phyloP scores from a whole-genome alignment of 2,797 vertebrate genomes.

The Hoplostethus atlanticus region DNA sequence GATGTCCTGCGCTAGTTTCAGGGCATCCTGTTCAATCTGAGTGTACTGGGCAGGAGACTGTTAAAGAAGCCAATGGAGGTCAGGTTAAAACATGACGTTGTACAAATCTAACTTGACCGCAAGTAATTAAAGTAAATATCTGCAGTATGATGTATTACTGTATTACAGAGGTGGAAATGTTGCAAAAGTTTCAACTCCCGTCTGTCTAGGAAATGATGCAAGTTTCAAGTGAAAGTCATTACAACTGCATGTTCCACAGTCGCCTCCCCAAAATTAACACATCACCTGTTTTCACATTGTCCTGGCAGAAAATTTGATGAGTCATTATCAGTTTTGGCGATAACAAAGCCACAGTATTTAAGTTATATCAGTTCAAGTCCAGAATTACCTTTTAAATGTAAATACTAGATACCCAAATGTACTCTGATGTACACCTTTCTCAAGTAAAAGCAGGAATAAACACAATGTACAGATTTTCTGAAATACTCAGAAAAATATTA shows the following conservation, averaged over 20 bases:
- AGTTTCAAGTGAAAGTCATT: no score
- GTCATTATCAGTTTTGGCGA: no score
- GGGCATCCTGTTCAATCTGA: constrained; percentile 91
- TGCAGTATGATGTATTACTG: background rate
- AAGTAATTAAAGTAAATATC: no score
- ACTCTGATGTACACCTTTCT: background rate
- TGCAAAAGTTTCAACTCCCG: no score
- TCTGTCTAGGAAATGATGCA: no score
- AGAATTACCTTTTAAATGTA: background rate
- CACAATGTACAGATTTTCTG: background rate
- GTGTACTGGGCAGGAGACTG: constrained; percentile 92
- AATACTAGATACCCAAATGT: background rate
- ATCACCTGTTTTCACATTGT: background rate
- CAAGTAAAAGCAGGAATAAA: background rate
- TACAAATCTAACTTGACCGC: no score
- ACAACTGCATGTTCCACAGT: background rate
- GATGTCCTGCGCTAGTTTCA: constrained; percentile 93
- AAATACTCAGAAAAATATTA: background rate
- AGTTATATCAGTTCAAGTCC: background rate
- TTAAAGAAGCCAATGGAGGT: constrained; percentile 1
- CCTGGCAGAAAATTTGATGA: background rate
- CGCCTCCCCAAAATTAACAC: background rate
- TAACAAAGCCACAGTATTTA: background rate
- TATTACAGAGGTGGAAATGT: background rate
- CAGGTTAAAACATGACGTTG: background rate